Evolutionary conservation across 2,113 vertebrate species (phyloP), one percentile per base, ranked within the genome.

Genomic region (Elaphurus davidianus): DNA sequence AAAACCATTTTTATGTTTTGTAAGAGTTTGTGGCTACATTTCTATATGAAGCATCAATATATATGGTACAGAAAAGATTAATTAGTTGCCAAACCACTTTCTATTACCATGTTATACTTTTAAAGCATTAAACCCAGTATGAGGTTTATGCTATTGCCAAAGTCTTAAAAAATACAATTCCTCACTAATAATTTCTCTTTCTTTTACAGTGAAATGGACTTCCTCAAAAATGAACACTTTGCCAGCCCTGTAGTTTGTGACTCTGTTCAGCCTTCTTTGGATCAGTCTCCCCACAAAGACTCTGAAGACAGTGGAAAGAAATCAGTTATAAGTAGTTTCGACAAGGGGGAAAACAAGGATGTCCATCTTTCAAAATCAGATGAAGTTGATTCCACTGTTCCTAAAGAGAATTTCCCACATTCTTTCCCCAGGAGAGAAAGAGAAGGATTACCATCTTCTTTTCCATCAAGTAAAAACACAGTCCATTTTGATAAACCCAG

Each of bases 401-500:
- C 99, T 97, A 98, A 99, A 91, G 98, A 99, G 12, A 98, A 98
- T 97, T 83, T 81, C 0, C 97, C 97, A 96, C 98, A 97, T 97
- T 98, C 98, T 90, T 71, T 98, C 57, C 74, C 98, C 96, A 96
- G 96, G 98, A 98, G 99, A 99, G 98, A 99, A 93, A 97, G 98
- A 98, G 99, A 99, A 98, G 97, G 99, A 98, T 91, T 98, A 45
- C 92, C 98, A 7, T 96, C 98, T 43, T 97, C 93, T 88, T 94
- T 98, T 67, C 93, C 97, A 1, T 98, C 98, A 94, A 98, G 98
- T 98, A 99, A 99, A 98, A 98, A 97, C 90, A 97, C 98, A 62
- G 99, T 99, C 85, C 99, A 99, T 96, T 99, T 99, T 89, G 99
- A 99, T 98, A 99, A 99, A 96, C 99, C 99, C 5, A 99, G 99